These are phyloP conservation scores for Panthera tigris DNA, from an alignment of 2,113 vertebrate genomes.

Conservation along the genomic window DNA sequence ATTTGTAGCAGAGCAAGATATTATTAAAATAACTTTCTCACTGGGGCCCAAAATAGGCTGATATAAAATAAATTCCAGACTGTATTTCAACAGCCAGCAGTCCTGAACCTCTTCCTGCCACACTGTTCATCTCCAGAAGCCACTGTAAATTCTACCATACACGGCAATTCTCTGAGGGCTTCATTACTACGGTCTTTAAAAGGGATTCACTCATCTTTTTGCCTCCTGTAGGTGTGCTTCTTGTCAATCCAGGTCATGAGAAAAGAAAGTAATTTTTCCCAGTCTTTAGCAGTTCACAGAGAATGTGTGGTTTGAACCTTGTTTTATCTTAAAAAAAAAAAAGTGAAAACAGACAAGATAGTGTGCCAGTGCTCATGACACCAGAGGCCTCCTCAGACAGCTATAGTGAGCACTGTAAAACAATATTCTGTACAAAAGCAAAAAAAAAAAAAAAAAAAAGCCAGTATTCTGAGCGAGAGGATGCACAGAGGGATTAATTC, in stretches of 20 bases:
- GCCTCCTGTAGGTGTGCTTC: constrained; percentile 51
- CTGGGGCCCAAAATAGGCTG: constrained; percentile 53
- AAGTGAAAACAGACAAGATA: constrained; percentile 58
- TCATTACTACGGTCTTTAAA: constrained; percentile 73
- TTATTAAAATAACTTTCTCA: constrained; percentile 74
- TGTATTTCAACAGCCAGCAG: constrained; percentile 19
- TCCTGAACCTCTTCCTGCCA: not conserved
- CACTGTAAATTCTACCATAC: not conserved
- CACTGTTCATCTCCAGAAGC: not conserved
- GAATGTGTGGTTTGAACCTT: constrained; percentile 55
- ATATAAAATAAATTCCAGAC: constrained; percentile 50
- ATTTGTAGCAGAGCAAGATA: constrained; percentile 60
- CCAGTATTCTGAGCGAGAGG: constrained; percentile 8
- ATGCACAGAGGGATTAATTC: constrained; percentile 58
- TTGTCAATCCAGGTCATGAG: constrained; percentile 66
- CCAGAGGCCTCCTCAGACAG: not conserved
- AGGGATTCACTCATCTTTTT: constrained; percentile 55
- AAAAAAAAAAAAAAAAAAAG: not conserved
- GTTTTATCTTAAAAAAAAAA: constrained; percentile 66
- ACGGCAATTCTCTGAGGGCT: constrained; percentile 40
- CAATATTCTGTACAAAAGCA: constrained; percentile 45
- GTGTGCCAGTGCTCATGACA: not conserved
- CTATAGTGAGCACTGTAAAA: not conserved
- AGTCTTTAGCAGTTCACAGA: constrained; percentile 66
- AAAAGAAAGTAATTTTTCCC: constrained; percentile 62